phyloP scores from a whole-genome alignment of 2,888 invertebrate genomes.

The Drosophila leonis region DNA sequence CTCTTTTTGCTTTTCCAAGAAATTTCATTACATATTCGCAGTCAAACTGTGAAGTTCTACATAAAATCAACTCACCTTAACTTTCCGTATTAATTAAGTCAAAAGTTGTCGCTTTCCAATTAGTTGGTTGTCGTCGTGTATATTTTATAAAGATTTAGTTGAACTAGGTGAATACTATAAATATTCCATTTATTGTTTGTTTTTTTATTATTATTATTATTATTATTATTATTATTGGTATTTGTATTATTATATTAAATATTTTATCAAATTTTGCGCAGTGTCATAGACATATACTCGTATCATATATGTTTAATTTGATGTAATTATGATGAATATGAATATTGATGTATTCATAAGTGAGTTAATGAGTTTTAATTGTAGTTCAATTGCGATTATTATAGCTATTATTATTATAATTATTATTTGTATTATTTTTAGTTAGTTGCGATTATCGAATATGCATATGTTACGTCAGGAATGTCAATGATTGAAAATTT shows the following conservation, averaged over 20 bases:
- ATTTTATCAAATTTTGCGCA: slow-evolving; percentile 58
- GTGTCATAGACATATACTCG: slow-evolving; percentile 14
- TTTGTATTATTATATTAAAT: slow-evolving; percentile 47
- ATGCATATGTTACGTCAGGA: slow-evolving; percentile 58
- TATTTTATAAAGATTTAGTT: slow-evolving; percentile 58
- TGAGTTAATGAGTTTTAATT: slow-evolving; percentile 52
- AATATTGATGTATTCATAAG: slow-evolving; percentile 44
- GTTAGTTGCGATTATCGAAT: slow-evolving; percentile 58
- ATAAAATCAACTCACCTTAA: slow-evolving; percentile 35
- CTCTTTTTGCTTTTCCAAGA: neutral
- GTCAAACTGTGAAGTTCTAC: neutral
- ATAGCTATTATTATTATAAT: slow-evolving; percentile 32
- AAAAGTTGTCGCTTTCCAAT: slow-evolving; percentile 48
- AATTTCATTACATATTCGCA: neutral
- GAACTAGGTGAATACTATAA: slow-evolving; percentile 62
- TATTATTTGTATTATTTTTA: slow-evolving; percentile 29
- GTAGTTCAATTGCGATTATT: slow-evolving; percentile 52
- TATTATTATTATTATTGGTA: slow-evolving; percentile 24
- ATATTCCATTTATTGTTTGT: slow-evolving; percentile 60
- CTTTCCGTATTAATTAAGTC: slow-evolving; percentile 17
- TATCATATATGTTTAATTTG: slow-evolving; percentile 16
- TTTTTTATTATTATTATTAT: slow-evolving; percentile 21
- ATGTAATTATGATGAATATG: slow-evolving; percentile 29
- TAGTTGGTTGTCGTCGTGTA: slow-evolving; percentile 42
- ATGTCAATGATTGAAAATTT: slow-evolving; percentile 50